phyloP scores from a whole-genome alignment of 2,113 vertebrate species.

The Xiphophorus hellerii region DNA sequence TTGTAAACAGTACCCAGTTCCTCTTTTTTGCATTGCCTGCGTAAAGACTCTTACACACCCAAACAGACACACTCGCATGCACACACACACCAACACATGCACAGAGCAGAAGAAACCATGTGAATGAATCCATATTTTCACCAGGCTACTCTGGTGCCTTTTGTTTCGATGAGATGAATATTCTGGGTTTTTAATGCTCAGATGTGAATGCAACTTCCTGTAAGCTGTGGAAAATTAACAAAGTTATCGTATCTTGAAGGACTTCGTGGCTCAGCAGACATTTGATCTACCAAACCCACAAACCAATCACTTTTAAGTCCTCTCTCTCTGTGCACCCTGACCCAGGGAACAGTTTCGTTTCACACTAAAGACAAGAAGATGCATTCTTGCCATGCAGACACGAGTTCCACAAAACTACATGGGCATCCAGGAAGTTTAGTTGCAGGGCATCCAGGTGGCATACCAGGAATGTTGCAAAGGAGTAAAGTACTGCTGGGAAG shows the following conservation, averaged over 20 bases:
- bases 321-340: constrained; percentile 24
- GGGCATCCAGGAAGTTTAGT: constrained; percentile 76
- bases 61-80: not conserved
- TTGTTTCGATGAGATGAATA: not conserved
- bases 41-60: constrained; percentile 3
- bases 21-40: constrained; percentile 58
- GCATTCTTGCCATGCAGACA: constrained; percentile 6
- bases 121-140: constrained; percentile 24
- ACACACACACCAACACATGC: not conserved
- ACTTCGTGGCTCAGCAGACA: not conserved
- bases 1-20: constrained; percentile 82
- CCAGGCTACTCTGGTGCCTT: constrained; percentile 7
- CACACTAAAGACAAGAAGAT: constrained; percentile 14
- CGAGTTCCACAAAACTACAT: constrained; percentile 21
- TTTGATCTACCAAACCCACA: constrained; percentile 10
- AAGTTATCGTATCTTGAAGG: not conserved
- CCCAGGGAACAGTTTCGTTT: constrained; percentile 7
- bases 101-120: constrained; percentile 22
- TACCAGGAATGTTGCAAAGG: constrained; percentile 81
- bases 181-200: constrained; percentile 17
- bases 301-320: constrained; percentile 13
- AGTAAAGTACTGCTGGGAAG: constrained; percentile 67
- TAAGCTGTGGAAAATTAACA: not conserved
- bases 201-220: constrained; percentile 14
- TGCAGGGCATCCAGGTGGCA: constrained; percentile 94